These are phyloP conservation scores for Zygaena filipendulae DNA, from an alignment of 2,888 invertebrate genomes.

Conservation along the genomic window DNA sequence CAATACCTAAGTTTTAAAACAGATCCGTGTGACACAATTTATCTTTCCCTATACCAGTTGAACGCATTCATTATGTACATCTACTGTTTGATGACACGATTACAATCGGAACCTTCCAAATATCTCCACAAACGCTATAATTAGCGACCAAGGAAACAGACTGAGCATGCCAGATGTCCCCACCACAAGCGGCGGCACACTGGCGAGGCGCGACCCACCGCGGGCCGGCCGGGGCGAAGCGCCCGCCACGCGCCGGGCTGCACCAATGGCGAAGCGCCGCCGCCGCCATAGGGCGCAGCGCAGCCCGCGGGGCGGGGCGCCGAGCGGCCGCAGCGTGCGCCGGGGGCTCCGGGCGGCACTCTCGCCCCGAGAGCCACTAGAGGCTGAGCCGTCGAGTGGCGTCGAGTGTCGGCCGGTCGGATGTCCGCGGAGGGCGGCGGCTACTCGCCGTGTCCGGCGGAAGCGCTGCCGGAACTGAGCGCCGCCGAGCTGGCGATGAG, in stretches of 20 bases:
- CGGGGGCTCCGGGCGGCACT: slow-evolving; percentile 57
- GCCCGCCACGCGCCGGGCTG: slow-evolving; percentile 25
- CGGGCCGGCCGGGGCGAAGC: slow-evolving; percentile 18
- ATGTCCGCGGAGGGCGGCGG: slow-evolving; percentile 68
- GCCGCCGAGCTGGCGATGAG: slow-evolving; percentile 67
- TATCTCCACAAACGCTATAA: no score
- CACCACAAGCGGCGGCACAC: slow-evolving; percentile 25
- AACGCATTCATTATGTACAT: no score
- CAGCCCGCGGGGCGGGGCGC: slow-evolving; percentile 30
- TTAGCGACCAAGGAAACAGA: no score
- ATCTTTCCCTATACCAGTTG: no score
- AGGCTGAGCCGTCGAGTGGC: slow-evolving; percentile 66
- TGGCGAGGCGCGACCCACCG: slow-evolving; percentile 22
- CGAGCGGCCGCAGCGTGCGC: slow-evolving; percentile 37
- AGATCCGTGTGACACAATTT: no score
- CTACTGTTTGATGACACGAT: no score
- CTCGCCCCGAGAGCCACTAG: slow-evolving; percentile 64
- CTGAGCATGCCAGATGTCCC: slow-evolving; percentile 19
- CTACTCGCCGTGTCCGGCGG: slow-evolving; percentile 70
- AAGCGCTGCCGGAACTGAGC: slow-evolving; percentile 70
- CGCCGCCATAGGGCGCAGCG: slow-evolving; percentile 16
- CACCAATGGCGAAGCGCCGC: slow-evolving; percentile 14
- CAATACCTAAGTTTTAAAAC: no score
- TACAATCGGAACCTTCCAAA: no score
- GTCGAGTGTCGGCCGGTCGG: slow-evolving; percentile 65